Percentiles rank a stretch among this genome's conserved stretches.
Conservation (phyloP, 2,113 vertebrate species). For the Asarcornis scutulata region DNA sequence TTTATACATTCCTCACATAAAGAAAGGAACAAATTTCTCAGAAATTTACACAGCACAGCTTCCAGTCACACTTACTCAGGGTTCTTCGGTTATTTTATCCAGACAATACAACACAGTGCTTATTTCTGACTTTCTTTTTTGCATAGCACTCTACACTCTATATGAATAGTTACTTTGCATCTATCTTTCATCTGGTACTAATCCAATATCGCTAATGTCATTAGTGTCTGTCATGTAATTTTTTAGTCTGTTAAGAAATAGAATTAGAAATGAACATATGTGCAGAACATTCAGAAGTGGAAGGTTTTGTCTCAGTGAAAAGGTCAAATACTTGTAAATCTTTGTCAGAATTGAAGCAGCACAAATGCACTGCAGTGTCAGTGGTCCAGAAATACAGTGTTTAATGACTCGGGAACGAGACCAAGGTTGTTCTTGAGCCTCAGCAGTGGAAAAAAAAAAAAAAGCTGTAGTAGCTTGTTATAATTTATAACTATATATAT, state of each 20-base stretch:
- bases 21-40: background rate
- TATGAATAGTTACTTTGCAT: background rate
- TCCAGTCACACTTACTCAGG: background rate
- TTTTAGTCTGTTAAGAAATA: slow-evolving; percentile 24
- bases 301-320: background rate
- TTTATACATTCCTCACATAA: background rate
- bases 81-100: background rate
- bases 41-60: background rate
- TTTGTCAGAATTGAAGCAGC: background rate
- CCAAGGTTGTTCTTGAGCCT: background rate
- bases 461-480: background rate
- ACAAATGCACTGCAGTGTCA: slow-evolving; percentile 7
- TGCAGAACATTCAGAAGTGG: background rate
- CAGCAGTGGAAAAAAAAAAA: background rate
- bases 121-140: background rate
- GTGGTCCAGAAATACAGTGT: background rate
- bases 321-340: slow-evolving; percentile 48
- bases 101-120: background rate
- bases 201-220: background rate
- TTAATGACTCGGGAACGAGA: slow-evolving; percentile 21
- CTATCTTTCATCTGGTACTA: background rate
- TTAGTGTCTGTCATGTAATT: slow-evolving; percentile 31
- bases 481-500: too few species aligned
- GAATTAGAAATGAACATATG: slow-evolving; percentile 4
- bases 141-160: background rate